Base-by-base conservation (phyloP, 2,797 vertebrate genomes). In the Gymnopithys bicolor region DNA sequence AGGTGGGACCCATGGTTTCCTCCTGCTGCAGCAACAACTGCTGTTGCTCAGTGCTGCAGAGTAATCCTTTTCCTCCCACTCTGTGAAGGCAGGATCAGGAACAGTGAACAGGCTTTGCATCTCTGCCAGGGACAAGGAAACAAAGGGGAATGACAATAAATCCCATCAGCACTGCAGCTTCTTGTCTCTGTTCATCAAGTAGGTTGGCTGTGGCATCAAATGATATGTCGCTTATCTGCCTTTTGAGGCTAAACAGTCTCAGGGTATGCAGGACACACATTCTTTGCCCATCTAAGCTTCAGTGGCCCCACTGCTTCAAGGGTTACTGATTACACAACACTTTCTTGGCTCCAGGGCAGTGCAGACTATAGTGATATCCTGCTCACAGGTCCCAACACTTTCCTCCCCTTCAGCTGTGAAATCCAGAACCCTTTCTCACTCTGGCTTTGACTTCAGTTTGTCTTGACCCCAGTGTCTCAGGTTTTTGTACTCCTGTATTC, bases 31-130 rank as follows among this genome's bases (percentile, higher is more conserved):
- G 69, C 37, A 89, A 22, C n/a, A 48, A 6, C 21, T 33, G 43
- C 3, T 81, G n/a, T 7, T 86, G 53, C 35, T 86, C 55, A 67
- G 48, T 55, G 85, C 51, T 0, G 4, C 64, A 73, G 63, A 86
- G 17, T 19, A 52, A 76, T 87, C n/a, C 59, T 93, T 89, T 94
- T 78, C 80, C 87, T 95, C 90, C 83, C 35, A 75, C 83, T 90
- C 75, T 43, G 49, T 45, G 33, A 94, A 91, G 63, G 59, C 55
- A 90, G 85, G 66, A 86, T 86, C 59, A 69, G 77, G 68, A 93
- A 37, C 39, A 84, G 35, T 23, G 48, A 88, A 39, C 32, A 59
- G 0, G 0, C 22, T 73, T 62, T 66, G 37, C 41, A 30, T 86
- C 27, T 73, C 87, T 88, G 46, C 55, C 90, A 76, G 62, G 27